A percentile compares a stretch with the other conserved stretches of the same genome.
These are phyloP conservation scores for Asbolus verrucosus DNA, from an alignment of 1,140 invertebrate species.

Conservation along the genomic window DNA sequence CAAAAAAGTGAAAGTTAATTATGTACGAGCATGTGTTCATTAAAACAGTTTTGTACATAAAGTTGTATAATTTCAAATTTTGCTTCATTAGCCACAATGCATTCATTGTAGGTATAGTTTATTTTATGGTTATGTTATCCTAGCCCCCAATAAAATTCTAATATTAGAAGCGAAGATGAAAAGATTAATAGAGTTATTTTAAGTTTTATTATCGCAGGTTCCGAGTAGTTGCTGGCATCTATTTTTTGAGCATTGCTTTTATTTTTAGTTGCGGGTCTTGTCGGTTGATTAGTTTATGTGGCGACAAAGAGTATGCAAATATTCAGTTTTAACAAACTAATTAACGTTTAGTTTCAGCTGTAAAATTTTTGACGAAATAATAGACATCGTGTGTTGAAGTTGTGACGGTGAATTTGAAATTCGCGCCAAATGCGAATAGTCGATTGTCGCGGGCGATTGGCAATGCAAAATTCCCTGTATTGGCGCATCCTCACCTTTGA, in stretches of 20 bases:
- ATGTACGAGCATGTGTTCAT: no score
- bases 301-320: background rate
- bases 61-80: no score
- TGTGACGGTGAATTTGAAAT: no score
- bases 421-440: background rate
- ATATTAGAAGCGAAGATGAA: background rate
- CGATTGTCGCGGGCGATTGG: background rate
- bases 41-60: no score
- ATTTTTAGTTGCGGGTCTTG: background rate
- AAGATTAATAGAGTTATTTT: background rate
- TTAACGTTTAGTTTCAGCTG: no score
- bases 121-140: background rate
- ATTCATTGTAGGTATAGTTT: background rate
- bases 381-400: no score
- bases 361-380: no score
- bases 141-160: background rate
- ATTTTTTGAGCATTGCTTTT: no score
- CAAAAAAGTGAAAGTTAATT: slow-evolving; percentile 54
- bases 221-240: no score
- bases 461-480: slow-evolving; percentile 1
- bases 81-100: background rate
- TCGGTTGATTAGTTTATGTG: background rate
- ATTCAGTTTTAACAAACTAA: no score
- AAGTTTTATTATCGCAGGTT: no score
- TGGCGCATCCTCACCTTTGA: background rate